Evolutionary conservation across 1,140 invertebrate species (phyloP), one percentile per base, ranked within the genome.

Genomic region (Drosophila ercepeae): DNA sequence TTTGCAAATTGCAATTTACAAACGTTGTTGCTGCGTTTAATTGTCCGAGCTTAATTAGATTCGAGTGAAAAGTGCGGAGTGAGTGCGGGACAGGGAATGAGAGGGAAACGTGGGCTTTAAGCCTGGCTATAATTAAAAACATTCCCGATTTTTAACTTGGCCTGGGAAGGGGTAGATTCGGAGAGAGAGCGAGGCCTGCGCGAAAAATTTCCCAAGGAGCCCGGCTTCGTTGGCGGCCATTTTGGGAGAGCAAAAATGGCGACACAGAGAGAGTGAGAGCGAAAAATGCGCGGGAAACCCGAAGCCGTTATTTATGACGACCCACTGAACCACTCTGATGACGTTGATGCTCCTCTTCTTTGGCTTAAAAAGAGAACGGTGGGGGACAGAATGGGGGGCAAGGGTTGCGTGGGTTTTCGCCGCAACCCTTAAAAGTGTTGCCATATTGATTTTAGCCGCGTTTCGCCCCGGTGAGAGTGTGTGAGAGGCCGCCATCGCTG

Each of bases 371-470:
- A 27, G 4, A 39, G 21, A 27, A 13, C 34, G 13, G 3, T 8
- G 42, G 11, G 6, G 8, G 21, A n/a, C n/a, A 7, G 8, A 13
- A 27, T 11, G 39, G 19, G 36, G 36, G 23, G 45, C 18, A 25
- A 44, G 60, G 57, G 48, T 69, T 82, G 60, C 48, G 76, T 59
- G 61, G 39, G 57, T 57, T 79, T 81, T 88, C 82, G 82, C 82
- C 77, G 82, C 82, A 88, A 88, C 82, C 82, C 82, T 88, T 88
- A 81, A 88, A 86, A 88, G 77, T 82, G 82, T 88, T 82, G 83
- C 69, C 77, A 75, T 88, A 88, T 88, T 74, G 82, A 88, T 88
- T 88, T 86, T 88, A 65, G 52, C 48, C 58, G 25, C 36, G n/a
- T 16, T 39, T 39, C 59, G 27, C 39, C 14, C 8, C 36, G 7